Percentiles rank a stretch among this genome's conserved stretches.
phyloP scores from a whole-genome alignment of 1,140 invertebrate species.

The Battus philenor region DNA sequence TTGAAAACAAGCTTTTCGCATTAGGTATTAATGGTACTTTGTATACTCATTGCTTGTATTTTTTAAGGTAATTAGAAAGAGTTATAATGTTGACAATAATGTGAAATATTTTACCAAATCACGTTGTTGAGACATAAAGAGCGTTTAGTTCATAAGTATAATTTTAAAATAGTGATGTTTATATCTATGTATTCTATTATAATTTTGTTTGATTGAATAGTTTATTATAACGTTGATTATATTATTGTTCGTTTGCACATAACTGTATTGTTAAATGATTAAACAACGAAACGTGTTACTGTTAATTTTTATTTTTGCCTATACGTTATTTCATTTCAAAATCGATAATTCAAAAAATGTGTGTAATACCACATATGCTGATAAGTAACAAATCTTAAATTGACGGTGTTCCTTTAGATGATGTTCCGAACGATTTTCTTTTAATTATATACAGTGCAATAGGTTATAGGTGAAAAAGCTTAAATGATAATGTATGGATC shows the following conservation, averaged over 20 bases:
- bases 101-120: slow-evolving; percentile 52
- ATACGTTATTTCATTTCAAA: too few relatives aligned
- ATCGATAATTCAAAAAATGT: too few relatives aligned
- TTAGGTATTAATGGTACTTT: too few relatives aligned
- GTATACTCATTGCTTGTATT: slow-evolving; percentile 1
- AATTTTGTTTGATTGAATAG: slow-evolving; percentile 66
- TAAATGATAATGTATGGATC: too few relatives aligned
- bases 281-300: slow-evolving; percentile 43
- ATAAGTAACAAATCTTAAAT: too few relatives aligned
- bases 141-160: slow-evolving; percentile 28
- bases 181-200: slow-evolving; percentile 44
- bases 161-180: slow-evolving; percentile 38
- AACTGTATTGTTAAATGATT: slow-evolving; percentile 56
- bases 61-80: neutral
- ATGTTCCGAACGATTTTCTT: too few relatives aligned
- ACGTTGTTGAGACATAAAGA: slow-evolving; percentile 37
- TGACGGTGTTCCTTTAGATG: too few relatives aligned
- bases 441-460: too few relatives aligned
- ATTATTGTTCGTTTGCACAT: slow-evolving; percentile 61
- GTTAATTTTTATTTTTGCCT: slow-evolving; percentile 10
- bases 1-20: too few relatives aligned
- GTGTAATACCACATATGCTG: too few relatives aligned
- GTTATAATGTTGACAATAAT: slow-evolving; percentile 24
- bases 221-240: slow-evolving; percentile 60
- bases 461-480: too few relatives aligned